Percentiles rank a stretch among this genome's conserved stretches.
Conservation (phyloP, 2,113 vertebrate genomes). For the Pituophis catenifer region DNA sequence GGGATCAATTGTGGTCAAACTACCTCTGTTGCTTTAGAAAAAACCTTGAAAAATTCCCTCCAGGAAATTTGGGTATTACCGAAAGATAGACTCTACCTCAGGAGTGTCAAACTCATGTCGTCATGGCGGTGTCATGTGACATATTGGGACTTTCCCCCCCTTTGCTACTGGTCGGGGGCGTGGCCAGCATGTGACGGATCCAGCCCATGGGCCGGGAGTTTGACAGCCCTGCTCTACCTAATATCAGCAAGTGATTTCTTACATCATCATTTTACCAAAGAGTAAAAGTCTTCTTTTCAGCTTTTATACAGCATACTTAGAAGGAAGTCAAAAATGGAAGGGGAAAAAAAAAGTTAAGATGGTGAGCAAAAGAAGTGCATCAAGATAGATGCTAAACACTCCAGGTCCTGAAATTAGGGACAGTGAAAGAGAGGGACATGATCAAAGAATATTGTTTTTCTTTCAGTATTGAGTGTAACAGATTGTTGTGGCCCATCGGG, state of each 20-base stretch:
- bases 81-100: constrained; percentile 65
- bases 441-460: constrained; percentile 52
- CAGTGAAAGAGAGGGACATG: constrained; percentile 22
- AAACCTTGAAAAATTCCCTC: constrained; percentile 52
- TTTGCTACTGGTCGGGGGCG: too few species aligned
- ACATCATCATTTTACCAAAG: constrained; percentile 51
- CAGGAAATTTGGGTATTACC: constrained; percentile 60
- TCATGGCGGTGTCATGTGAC: too few species aligned
- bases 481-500: not conserved
- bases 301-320: constrained; percentile 54
- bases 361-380: not conserved
- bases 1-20: not conserved
- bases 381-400: constrained; percentile 23
- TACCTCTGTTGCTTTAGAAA: constrained; percentile 40
- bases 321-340: constrained; percentile 29
- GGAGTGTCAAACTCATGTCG: too few species aligned
- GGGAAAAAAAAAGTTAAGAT: not conserved
- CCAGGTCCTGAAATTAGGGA: constrained; percentile 53
- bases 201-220: too few species aligned
- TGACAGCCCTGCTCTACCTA: constrained; percentile 52
- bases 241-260: constrained; percentile 64
- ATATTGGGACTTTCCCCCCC: too few species aligned
- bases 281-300: constrained; percentile 56
- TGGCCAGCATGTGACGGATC: too few species aligned
- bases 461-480: constrained; percentile 42